Evolutionary conservation across 1,140 invertebrate species (phyloP).

Genomic region (Bombus haemorrhoidalis): DNA sequence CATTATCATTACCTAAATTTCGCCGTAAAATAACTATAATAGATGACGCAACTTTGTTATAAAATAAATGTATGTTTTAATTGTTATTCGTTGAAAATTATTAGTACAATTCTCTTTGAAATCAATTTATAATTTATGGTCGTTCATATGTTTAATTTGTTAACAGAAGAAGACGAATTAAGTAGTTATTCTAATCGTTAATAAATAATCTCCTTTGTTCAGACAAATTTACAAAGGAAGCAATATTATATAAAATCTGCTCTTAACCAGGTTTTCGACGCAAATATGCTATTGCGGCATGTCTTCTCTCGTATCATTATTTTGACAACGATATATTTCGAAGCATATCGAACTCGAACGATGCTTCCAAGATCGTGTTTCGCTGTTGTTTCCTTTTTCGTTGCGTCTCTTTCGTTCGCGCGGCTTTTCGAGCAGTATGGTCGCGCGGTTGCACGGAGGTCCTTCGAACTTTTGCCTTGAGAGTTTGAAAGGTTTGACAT

Average conservation of each 20-base stretch:
- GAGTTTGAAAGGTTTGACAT: constrained; percentile 34
- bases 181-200: too few species aligned
- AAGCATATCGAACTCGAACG: background rate
- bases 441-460: constrained; percentile 4
- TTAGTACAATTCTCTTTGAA: too few species aligned
- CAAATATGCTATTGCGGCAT: background rate
- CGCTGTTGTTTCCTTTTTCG: constrained; percentile 3
- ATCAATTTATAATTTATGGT: too few species aligned
- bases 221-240: too few species aligned
- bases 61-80: background rate
- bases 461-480: constrained; percentile 10
- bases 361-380: background rate
- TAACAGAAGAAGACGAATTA: too few species aligned
- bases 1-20: too few species aligned
- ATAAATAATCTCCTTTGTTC: too few species aligned
- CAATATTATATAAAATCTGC: background rate
- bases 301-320: background rate
- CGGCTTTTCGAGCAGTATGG: constrained; percentile 6
- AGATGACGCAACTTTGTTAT: background rate
- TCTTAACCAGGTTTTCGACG: background rate
- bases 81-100: too few species aligned
- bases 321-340: background rate
- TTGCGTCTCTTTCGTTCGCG: constrained; percentile 11
- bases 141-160: too few species aligned
- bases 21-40: background rate